Evolutionary conservation across 2,888 invertebrate genomes (phyloP).

Genomic region (Hecatera dysodea): DNA sequence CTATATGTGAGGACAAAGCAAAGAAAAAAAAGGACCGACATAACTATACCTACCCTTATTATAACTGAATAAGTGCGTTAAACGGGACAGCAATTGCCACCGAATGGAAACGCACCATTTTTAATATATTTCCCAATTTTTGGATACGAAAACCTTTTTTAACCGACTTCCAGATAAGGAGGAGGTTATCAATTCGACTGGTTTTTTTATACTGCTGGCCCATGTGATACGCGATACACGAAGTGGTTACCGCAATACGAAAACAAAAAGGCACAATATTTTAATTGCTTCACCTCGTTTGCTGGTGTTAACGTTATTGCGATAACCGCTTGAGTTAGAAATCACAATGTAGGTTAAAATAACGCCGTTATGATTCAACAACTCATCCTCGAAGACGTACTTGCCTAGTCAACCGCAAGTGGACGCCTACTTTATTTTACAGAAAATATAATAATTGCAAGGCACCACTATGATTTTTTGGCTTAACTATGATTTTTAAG

Average conservation of each 20-base stretch:
- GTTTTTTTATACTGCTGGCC: no score
- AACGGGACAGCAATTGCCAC: neutral
- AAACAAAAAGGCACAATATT: neutral
- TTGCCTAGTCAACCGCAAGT: conserved; percentile 3
- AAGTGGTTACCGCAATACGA: neutral
- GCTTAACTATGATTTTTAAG: neutral
- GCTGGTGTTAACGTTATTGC: neutral
- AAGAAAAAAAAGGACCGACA: no score
- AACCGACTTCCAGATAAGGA: no score
- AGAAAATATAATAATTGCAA: neutral
- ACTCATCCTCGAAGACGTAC: conserved; percentile 34
- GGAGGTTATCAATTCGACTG: no score
- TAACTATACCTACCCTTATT: no score
- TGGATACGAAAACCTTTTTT: neutral
- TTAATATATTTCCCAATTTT: neutral
- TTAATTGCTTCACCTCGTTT: neutral
- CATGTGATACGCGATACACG: neutral
- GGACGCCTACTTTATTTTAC: conserved; percentile 18
- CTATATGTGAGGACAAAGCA: no score
- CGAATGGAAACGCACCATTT: neutral
- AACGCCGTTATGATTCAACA: conserved; percentile 19
- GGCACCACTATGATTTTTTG: neutral
- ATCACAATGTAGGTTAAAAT: conserved; percentile 37
- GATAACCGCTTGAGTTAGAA: conserved; percentile 19
- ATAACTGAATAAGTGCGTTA: neutral